Base-by-base conservation (phyloP, 2,797 vertebrate genomes). In the Eutrigla gurnardus region DNA sequence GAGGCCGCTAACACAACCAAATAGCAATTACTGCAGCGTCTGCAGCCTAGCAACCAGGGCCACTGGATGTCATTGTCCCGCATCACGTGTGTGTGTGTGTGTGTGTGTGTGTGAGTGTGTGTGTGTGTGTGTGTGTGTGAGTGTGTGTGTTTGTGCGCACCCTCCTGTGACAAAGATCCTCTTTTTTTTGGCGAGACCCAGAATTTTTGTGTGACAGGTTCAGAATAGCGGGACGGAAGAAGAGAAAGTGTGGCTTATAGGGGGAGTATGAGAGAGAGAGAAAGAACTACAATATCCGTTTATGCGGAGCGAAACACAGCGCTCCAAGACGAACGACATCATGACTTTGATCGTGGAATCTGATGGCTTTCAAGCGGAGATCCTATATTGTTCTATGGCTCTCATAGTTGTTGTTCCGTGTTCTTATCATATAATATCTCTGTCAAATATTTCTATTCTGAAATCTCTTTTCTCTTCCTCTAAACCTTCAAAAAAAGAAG, bases 21-120 rank as follows among this genome's bases (percentile, higher is more conserved):
- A 92, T 91, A 86, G 82, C 85, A 88, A 90, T 86, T 87, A 86
- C 86, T 73, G 65, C 80, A 81, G 74, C 76, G 42, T 89, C 76
- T 72, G 90, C 86, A 87, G 72, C 91, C 90, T 89, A 88, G 90
- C 90, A 90, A 92, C 89, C 81, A 73, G 70, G 76, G 66, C 88
- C 82, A 74, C 85, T 90, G 83, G 80, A 88, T 89, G 86, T 88
- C 78, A 83, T 89, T 84, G 84, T 86, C 82, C 80, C 72, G 73
- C 73, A 73, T 84, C 70, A 50, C 69, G 70, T 81, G 70, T 78
- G 6, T 81, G 35, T 62, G 67, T 74, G 68, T 77, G 67, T 78
- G 43, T 62, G 65, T 64, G 68, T 75, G 40, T 70, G 64, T 73
- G 69, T 49, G 52, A n/a, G n/a, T 63, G 65, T 64, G 68, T 75